Evolutionary conservation across 2,113 vertebrate species (phyloP), one percentile per base, ranked within the genome.

Genomic region (Catharus minimus): DNA sequence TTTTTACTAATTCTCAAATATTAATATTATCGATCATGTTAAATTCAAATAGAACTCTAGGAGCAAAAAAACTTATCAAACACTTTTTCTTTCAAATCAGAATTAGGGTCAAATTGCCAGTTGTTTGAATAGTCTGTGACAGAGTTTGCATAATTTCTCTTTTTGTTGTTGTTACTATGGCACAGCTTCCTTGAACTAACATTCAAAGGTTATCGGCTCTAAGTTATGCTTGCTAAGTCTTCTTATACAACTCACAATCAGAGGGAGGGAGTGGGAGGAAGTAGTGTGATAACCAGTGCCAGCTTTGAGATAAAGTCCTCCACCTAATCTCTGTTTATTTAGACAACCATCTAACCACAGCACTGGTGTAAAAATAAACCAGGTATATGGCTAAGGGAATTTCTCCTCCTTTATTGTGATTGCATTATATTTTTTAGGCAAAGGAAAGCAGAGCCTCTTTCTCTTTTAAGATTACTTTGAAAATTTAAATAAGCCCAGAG

Each of bases 321-420:
- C 66, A 86, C 89, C 75, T 91, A 96, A 98, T 98, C 97, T 97
- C 92, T 96, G 97, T 97, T 94, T 94, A 96, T 96, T 98, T 98
- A 95, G 96, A 96, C 97, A 97, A 97, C 94, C 93, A 96, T 95
- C 89, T 87, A 90, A 83, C 64, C 28, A 10, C 86, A 94, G 77
- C 49, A 71, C 80, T 3, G 33, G 88, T 2, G 23, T 36, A 86
- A 94, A 95, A 96, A 78, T 62, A 94, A 95, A 88, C 84, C 76
- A 93, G 89, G 94, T 95, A 72, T 76, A 92, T 5, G 20, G 92
- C 89, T 85, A 69, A 67, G 61, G 76, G 65, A 95, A 94, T 91
- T 91, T 90, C 90, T 89, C 76, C 82, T 66, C 17, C 30, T 53
- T 89, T 71, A 71, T 74, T 28, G 0, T 50, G 22, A 62, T 36